Conservation (phyloP, 2,888 invertebrate species). For the Halictus ligatus region DNA sequence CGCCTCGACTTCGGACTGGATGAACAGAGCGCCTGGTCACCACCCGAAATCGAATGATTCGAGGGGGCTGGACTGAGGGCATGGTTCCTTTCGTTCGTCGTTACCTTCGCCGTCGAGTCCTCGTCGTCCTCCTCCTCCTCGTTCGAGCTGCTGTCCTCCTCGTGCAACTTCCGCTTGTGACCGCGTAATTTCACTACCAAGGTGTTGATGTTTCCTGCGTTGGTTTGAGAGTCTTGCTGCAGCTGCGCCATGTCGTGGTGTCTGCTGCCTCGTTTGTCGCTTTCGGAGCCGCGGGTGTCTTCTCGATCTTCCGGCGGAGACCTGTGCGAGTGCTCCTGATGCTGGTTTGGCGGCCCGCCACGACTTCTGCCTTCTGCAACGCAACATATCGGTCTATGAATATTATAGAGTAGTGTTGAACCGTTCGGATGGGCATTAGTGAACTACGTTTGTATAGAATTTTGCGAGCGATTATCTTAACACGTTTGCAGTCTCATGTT, state of each 20-base stretch:
- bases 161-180: constrained; percentile 87
- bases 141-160: constrained; percentile 75
- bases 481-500: background rate
- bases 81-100: constrained; percentile 82
- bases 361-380: constrained; percentile 86
- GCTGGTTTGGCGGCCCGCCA: constrained; percentile 86
- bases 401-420: background rate
- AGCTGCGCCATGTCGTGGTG: constrained; percentile 86
- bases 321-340: constrained; percentile 84
- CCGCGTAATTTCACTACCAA: constrained; percentile 83
- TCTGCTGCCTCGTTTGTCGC: constrained; percentile 85
- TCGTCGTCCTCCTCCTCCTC: constrained; percentile 86
- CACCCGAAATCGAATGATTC: constrained; percentile 86
- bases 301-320: constrained; percentile 85
- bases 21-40: constrained; percentile 81
- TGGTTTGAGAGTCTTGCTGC: constrained; percentile 81
- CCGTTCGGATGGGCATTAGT: background rate
- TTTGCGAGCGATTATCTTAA: background rate
- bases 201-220: constrained; percentile 73
- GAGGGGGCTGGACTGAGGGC: constrained; percentile 87
- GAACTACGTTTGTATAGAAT: background rate
- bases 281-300: constrained; percentile 85
- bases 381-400: background rate
- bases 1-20: constrained; percentile 80
- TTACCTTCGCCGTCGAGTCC: constrained; percentile 83